These are phyloP conservation scores for Elegia similella DNA, from an alignment of 2,888 invertebrate species.

Conservation along the genomic window DNA sequence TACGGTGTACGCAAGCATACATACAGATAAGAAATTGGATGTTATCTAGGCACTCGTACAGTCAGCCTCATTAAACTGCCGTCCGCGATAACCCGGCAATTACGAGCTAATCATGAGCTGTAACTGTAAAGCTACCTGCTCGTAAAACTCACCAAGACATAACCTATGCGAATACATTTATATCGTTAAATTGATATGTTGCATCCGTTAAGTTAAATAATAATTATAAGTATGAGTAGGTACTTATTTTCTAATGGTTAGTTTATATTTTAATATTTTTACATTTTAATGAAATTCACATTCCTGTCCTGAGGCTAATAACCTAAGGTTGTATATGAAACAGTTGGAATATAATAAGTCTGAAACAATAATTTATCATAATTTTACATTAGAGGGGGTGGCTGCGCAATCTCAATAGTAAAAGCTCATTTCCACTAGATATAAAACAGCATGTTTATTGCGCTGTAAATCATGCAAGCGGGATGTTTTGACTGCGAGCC, in stretches of 20 bases:
- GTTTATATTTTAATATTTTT: not conserved
- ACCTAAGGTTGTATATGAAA: constrained; percentile 1
- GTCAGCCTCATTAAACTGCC: constrained; percentile 52
- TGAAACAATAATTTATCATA: constrained; percentile 47
- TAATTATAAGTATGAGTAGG: not conserved
- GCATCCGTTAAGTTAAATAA: not conserved
- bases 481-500: constrained; percentile 72
- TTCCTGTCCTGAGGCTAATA: not conserved
- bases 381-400: constrained; percentile 49
- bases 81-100: constrained; percentile 61
- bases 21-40: constrained; percentile 50
- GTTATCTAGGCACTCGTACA: constrained; percentile 44
- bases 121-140: constrained; percentile 28
- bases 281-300: no score
- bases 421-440: constrained; percentile 76
- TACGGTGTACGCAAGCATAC: not conserved
- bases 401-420: constrained; percentile 69
- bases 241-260: no score
- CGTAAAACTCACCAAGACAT: not conserved
- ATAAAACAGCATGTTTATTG: constrained; percentile 74
- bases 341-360: constrained; percentile 9
- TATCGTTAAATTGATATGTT: constrained; percentile 25
- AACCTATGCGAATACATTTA: constrained; percentile 22
- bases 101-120: constrained; percentile 39
- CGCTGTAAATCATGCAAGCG: constrained; percentile 73